phyloP scores from a whole-genome alignment of 2,888 invertebrate species.

The Cantharis lateralis region DNA sequence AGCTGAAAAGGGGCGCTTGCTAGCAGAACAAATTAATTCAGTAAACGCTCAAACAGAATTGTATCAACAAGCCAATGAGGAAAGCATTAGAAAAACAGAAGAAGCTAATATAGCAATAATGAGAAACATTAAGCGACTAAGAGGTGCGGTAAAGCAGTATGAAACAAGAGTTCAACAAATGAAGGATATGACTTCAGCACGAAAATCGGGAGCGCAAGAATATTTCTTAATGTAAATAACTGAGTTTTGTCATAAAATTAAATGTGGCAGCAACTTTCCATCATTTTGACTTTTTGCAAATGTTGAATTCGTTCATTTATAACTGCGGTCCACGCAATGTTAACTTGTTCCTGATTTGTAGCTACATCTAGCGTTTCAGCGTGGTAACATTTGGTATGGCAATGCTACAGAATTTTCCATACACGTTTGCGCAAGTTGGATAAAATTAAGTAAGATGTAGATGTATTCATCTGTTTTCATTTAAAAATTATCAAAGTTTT shows the following conservation, averaged over 20 bases:
- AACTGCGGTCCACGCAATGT: too few species aligned
- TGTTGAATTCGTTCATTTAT: too few species aligned
- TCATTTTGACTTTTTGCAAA: too few species aligned
- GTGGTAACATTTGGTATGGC: not conserved
- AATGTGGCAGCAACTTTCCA: not conserved
- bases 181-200: not conserved
- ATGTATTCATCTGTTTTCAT: not conserved
- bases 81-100: conserved; percentile 49
- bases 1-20: conserved; percentile 48
- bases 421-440: not conserved
- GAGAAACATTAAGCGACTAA: conserved; percentile 50
- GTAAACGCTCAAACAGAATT: conserved; percentile 48
- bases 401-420: not conserved
- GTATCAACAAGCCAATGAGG: conserved; percentile 49
- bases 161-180: conserved; percentile 46
- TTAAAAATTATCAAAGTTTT: too few species aligned
- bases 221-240: not conserved
- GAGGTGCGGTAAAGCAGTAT: conserved; percentile 44
- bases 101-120: conserved; percentile 50
- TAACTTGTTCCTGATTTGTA: too few species aligned
- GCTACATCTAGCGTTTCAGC: too few species aligned
- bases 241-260: not conserved
- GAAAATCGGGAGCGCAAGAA: not conserved
- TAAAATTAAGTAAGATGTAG: not conserved
- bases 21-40: conserved; percentile 51